These are phyloP conservation scores for Plusia festucae DNA, from an alignment of 2,888 invertebrate genomes.

Conservation along the genomic window DNA sequence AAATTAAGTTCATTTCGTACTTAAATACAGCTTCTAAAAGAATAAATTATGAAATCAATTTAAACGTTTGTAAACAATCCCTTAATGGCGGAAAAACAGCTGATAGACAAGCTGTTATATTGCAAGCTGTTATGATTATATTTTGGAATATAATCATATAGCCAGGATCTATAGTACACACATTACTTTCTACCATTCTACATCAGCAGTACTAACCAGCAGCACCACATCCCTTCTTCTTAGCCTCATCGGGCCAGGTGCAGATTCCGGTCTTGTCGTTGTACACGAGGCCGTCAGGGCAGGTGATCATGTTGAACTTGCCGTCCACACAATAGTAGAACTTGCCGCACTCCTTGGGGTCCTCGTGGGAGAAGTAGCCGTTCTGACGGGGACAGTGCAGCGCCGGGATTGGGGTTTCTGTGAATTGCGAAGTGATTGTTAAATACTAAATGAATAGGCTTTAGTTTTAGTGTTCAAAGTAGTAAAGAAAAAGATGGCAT, in stretches of 20 bases:
- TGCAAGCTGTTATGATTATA: no score
- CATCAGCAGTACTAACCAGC: slow-evolving; percentile 86
- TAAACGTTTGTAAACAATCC: no score
- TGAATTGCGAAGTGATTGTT: slow-evolving; percentile 16
- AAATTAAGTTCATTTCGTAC: no score
- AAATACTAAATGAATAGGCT: no score
- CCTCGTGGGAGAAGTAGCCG: slow-evolving; percentile 96
- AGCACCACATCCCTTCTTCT: slow-evolving; percentile 95
- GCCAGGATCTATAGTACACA: background rate
- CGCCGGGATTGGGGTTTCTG: slow-evolving; percentile 93
- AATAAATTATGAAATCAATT: no score
- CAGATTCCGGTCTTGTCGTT: slow-evolving; percentile 97
- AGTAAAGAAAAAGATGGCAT: no score
- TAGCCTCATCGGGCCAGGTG: slow-evolving; percentile 97
- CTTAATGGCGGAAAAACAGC: no score
- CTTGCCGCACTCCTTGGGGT: slow-evolving; percentile 93
- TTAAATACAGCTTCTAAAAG: no score
- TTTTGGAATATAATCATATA: background rate
- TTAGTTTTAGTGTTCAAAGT: no score
- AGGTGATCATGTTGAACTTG: slow-evolving; percentile 96
- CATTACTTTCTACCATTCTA: no score
- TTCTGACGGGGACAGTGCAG: slow-evolving; percentile 94
- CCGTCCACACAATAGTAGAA: slow-evolving; percentile 97
- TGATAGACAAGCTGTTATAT: no score
- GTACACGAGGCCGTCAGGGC: slow-evolving; percentile 96